phyloP scores from a whole-genome alignment of 2,888 invertebrate genomes.

The Omphaloscelis lunosa region DNA sequence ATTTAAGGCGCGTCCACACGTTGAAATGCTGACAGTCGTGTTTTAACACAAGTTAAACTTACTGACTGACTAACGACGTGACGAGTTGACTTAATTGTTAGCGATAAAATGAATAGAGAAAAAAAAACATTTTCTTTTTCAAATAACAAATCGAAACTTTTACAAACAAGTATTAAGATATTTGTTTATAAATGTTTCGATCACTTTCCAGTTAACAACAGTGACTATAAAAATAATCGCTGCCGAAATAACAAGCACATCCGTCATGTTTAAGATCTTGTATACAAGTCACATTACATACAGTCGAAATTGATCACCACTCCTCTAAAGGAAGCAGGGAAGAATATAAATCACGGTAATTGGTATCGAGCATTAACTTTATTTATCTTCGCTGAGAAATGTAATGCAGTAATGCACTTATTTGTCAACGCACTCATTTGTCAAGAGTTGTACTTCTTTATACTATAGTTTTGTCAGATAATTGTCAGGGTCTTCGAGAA shows the following conservation, averaged over 20 bases:
- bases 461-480: neutral
- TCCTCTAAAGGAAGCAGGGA: slow-evolving; percentile 34
- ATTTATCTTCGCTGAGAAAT: slow-evolving; percentile 47
- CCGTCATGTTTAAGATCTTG: slow-evolving; percentile 45
- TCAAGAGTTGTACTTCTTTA: neutral
- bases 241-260: slow-evolving; percentile 24
- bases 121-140: neutral
- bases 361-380: slow-evolving; percentile 56
- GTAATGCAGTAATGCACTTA: slow-evolving; percentile 55
- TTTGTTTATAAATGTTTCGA: no score
- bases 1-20: neutral
- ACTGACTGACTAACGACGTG: no score
- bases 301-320: slow-evolving; percentile 48
- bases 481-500: neutral
- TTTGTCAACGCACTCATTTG: slow-evolving; percentile 55
- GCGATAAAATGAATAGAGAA: neutral
- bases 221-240: slow-evolving; percentile 26
- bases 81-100: neutral
- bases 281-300: slow-evolving; percentile 56
- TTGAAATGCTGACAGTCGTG: neutral
- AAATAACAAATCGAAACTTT: neutral
- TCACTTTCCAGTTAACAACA: slow-evolving; percentile 12
- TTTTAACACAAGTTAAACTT: neutral
- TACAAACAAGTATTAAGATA: no score
- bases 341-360: slow-evolving; percentile 60